Evolutionary conservation across 2,113 vertebrate species (phyloP).

Genomic region (Platycercus adscitus): DNA sequence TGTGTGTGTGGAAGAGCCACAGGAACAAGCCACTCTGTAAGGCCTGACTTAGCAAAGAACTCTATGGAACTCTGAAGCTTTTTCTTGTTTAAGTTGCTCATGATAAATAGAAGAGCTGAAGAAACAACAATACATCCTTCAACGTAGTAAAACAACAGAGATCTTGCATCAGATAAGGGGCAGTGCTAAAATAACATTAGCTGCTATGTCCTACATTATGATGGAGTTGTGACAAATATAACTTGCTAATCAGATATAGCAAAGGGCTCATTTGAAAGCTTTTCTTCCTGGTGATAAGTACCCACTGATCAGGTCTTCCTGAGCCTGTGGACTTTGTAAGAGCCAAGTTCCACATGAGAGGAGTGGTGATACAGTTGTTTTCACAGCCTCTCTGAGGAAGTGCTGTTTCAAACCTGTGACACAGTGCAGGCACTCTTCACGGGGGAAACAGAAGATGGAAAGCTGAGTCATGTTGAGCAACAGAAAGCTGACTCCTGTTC

Average conservation of each 20-base stretch:
- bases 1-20: not conserved
- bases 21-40: not conserved
- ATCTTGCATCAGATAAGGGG: not conserved
- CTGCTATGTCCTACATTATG: not conserved
- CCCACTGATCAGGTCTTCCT: not conserved
- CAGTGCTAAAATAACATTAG: not conserved
- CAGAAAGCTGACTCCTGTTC: not conserved
- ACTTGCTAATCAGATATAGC: not conserved
- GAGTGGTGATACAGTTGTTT: not conserved
- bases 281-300: not conserved
- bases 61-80: not conserved
- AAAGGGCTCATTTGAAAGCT: not conserved
- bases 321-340: not conserved
- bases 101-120: not conserved
- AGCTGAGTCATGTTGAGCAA: not conserved
- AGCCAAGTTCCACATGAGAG: not conserved
- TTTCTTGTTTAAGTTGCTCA: not conserved
- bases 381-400: not conserved
- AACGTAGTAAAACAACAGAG: not conserved
- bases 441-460: not conserved
- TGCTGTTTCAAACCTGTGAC: not conserved
- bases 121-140: not conserved
- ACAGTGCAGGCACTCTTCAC: not conserved
- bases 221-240: not conserved
- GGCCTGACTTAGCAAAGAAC: not conserved